Evolutionary conservation across 1,140 invertebrate genomes (phyloP).

Genomic region (Trachelipus rathkii): DNA sequence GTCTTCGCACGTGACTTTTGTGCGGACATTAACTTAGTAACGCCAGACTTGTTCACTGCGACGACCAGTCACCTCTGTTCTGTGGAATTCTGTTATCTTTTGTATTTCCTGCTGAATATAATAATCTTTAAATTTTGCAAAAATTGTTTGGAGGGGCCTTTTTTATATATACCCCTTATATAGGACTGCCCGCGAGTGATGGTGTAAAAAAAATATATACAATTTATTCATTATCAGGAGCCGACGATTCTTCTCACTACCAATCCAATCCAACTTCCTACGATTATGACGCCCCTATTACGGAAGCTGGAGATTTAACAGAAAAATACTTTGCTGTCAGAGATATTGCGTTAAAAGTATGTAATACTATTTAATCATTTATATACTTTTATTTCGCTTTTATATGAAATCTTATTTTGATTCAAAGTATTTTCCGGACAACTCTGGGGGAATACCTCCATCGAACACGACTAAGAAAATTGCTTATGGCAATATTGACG

Average conservation of each 20-base stretch:
- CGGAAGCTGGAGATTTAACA: slow-evolving; percentile 76
- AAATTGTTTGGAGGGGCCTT: background rate
- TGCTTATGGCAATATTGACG: background rate
- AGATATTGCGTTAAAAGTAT: slow-evolving; percentile 58
- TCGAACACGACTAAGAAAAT: background rate
- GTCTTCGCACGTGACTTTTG: too few relatives aligned
- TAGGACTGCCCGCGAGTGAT: background rate
- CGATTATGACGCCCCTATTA: slow-evolving; percentile 79
- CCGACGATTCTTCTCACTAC: slow-evolving; percentile 14
- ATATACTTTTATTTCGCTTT: background rate
- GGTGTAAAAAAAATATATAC: too few relatives aligned
- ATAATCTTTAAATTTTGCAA: background rate
- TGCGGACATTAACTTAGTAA: too few relatives aligned
- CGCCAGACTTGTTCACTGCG: too few relatives aligned
- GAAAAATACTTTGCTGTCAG: slow-evolving; percentile 72
- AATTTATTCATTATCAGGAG: background rate
- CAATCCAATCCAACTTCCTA: slow-evolving; percentile 70
- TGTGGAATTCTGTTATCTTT: too few relatives aligned
- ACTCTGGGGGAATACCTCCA: background rate
- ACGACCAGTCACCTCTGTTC: too few relatives aligned
- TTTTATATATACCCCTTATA: background rate
- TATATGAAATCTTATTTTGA: background rate
- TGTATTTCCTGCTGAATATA: too few relatives aligned
- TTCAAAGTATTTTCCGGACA: background rate
- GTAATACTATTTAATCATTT: background rate